phyloP scores from a whole-genome alignment of 1,140 invertebrate species.

The Drosophila sproati region DNA sequence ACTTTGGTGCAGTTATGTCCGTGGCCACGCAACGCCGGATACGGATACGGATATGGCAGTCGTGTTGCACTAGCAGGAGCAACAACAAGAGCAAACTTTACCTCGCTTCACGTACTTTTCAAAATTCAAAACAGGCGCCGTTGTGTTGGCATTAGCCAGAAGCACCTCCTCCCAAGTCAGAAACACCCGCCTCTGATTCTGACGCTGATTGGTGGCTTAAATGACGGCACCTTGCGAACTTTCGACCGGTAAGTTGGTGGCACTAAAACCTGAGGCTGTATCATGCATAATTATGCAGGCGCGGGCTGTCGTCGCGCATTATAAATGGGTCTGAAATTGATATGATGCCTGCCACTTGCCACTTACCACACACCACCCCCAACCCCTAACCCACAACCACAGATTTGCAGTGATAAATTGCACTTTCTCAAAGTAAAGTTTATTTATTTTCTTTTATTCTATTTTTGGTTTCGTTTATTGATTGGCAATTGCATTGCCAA shows the following conservation, averaged over 20 bases:
- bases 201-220: conserved; percentile 82
- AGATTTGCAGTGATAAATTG: conserved; percentile 58
- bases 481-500: conserved; percentile 53
- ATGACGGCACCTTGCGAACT: conserved; percentile 36
- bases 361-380: neutral
- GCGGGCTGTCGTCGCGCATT: conserved; percentile 71
- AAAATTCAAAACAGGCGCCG: conserved; percentile 79
- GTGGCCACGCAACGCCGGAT: conserved; percentile 3
- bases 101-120: conserved; percentile 76
- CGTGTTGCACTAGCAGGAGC: conserved; percentile 44
- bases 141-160: conserved; percentile 73
- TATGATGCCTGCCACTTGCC: conserved; percentile 37
- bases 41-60: conserved; percentile 1
- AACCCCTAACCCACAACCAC: too few relatives aligned
- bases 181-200: conserved; percentile 38
- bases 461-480: conserved; percentile 45
- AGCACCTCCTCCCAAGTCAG: neutral
- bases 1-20: conserved; percentile 75
- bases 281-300: conserved; percentile 80
- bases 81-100: conserved; percentile 21
- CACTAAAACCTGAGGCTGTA: conserved; percentile 38
- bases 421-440: conserved; percentile 33
- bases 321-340: conserved; percentile 80
- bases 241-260: conserved; percentile 15
- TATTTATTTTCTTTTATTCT: conserved; percentile 6